phyloP scores from a whole-genome alignment of 2,113 vertebrate species.

The Gymnogyps californianus region DNA sequence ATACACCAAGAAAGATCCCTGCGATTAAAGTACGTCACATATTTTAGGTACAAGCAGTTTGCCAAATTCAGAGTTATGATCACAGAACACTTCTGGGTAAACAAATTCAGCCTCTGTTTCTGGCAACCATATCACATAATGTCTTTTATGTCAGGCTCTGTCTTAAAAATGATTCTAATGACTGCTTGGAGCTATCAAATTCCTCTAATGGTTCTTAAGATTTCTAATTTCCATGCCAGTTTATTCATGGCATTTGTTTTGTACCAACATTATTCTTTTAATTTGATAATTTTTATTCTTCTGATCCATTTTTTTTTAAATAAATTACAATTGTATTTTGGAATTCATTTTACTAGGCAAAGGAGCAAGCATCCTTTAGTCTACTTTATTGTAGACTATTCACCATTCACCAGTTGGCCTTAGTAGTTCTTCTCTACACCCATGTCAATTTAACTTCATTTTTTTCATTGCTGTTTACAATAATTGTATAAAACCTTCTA shows the following conservation, averaged over 20 bases:
- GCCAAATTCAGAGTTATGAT: conserved; percentile 33
- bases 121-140: not conserved
- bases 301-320: not conserved
- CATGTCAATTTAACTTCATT: not conserved
- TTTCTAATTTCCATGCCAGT: conserved; percentile 10
- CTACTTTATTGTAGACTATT: not conserved
- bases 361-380: not conserved
- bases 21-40: not conserved
- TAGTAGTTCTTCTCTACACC: not conserved
- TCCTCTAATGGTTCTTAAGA: conserved; percentile 32
- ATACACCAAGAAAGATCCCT: not conserved
- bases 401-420: not conserved
- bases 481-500: not conserved
- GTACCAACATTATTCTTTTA: not conserved
- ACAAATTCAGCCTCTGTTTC: conserved; percentile 35
- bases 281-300: not conserved
- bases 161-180: conserved; percentile 24
- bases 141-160: conserved; percentile 14
- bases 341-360: not conserved
- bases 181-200: conserved; percentile 13
- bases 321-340: not conserved
- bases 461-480: not conserved
- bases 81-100: not conserved
- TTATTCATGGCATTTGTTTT: conserved; percentile 5
- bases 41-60: not conserved